Evolutionary conservation across 2,797 vertebrate genomes (phyloP), one percentile per base, ranked within the genome.

Genomic region (Eleutherodactylus coqui): DNA sequence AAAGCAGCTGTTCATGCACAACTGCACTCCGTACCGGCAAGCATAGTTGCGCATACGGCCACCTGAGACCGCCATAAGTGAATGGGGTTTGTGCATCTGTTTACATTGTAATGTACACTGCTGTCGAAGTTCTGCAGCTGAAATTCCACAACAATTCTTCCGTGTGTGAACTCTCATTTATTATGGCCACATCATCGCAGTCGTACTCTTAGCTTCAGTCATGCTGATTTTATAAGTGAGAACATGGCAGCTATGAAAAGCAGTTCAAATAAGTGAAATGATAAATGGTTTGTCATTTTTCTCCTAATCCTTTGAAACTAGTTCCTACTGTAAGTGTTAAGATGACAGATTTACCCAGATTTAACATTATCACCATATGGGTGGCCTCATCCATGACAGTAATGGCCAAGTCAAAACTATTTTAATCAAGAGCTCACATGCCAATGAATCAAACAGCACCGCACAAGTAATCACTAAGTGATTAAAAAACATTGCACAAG

Each of bases 311-410:
- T 91, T 94, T 94, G 93, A 93, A 93, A 94, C 92, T 92, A 93
- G 95, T 93, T 94, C 94, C 94, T 94, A 93, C 93, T 93, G 91
- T 89, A 92, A 93, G 91, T 89, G 92, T 93, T 96, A 96, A 96
- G 94, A 96, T 93, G 93, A 90, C 91, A 94, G 96, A 96, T 97
- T 97, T 96, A 93, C 95, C 94, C 92, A 90, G 95, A 95, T 94
- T 95, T 95, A 96, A 96, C 94, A 94, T 95, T 96, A 95, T 92
- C 93, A 95, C 96, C 96, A 97, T 96, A 97, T 97, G 96, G 96
- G 96, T 96, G 94, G 95, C 95, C 95, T 93, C 94, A 91, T 94
- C 93, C 90, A 95, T 93, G 93, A 94, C 94, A 96, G 95, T 96
- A 91, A 95, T 94, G 93, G 94, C 92, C 96, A 93, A 81, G 92